Base-by-base conservation (phyloP, 2,113 vertebrate genomes). In the Rhynchopsitta pachyrhyncha region DNA sequence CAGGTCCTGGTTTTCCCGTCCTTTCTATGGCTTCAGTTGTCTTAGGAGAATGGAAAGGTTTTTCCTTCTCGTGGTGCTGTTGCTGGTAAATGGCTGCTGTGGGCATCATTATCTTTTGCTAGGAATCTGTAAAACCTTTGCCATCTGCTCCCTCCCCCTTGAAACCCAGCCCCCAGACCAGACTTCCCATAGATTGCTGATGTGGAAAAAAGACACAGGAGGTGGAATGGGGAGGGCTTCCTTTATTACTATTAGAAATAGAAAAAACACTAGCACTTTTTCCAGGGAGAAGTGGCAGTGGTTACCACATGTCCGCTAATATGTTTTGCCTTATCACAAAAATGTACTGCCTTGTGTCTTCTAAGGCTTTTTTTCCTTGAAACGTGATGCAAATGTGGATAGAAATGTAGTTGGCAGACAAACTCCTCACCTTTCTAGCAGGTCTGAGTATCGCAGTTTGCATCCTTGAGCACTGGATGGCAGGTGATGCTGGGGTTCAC, bases 181-280 rank as follows among this genome's bases (percentile, higher is more conserved):
- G 27, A 13, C 24, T 44, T 78, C 6, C 20, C 12, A 25, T 29
- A 74, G 23, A 13, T 70, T 74, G 27, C 5, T 53, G 14, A 35
- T 33, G 13, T 52, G 78, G 57, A 76, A 83, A 82, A 20, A 95
- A 3, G 0, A 67, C 24, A 35, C 0, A 59, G 17, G 14, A 90
- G 5, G 10, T 66, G 16, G 46, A 82, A 37, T 19, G 24, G 64
- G 19, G 33, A 80, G 35, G 70, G 19, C 44, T 62, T 85, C 19
- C 35, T 97, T 95, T 92, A 89, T 90, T 93, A 28, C 64, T 73
- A 75, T 25, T 59, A 59, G 28, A 78, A 93, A 60, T 20, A 82
- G 37, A 37, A 82, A 62, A 69, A 74, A 3, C 24, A 19, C 31
- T 44, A 73, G 44, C 37, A 7, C 3, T 88, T 39, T 81, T 47